Base-by-base conservation (phyloP, 1,140 invertebrate genomes). In the Nylanderia fulva region DNA sequence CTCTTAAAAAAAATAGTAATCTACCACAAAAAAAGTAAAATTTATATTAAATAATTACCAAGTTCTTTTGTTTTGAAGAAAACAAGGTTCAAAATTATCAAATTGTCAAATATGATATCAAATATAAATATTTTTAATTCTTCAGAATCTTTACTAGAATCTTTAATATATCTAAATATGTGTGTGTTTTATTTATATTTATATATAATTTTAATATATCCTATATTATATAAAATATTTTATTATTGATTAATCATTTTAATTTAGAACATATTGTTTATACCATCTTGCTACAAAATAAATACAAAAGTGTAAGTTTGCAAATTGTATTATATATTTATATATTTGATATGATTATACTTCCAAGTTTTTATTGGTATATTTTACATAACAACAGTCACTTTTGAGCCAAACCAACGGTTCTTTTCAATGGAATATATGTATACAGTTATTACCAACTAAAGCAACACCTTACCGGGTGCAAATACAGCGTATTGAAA, bases 11-110 rank as follows among this genome's bases (percentile, higher is more conserved):
- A n/a, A n/a, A n/a, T n/a, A n/a, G n/a, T 71, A 45, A 36, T 42
- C 45, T 27, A 3, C 24, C 0, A 18, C 64, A 42, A 56, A 21
- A n/a, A 24, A 3, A 76, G 48, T 48, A 9, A 3, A 24, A 58
- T 71, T 80, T 42, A 24, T 54, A 69, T 64, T 3, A n/a, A 79
- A 33, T 69, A 39, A 80, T 15, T 64, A 64, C 11, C 24, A 69
- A 56, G 13, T 21, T 27, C 15, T 61, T 61, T 77, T 21, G 18
- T 24, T n/a, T 79, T 54, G 9, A 76, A 45, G 39, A 48, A 48
- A 48, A 18, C 4, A 48, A 48, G 3, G 0, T 45, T 4, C 9
- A 13, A 18, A 33, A 66, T 42, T 18, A 21, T 1, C 0, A 48
- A 13, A 0, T 29, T 72, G 3, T 75, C 15, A 45, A 64, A 33